phyloP scores from a whole-genome alignment of 2,888 invertebrate species.

The Dicranocentrus wangi region DNA sequence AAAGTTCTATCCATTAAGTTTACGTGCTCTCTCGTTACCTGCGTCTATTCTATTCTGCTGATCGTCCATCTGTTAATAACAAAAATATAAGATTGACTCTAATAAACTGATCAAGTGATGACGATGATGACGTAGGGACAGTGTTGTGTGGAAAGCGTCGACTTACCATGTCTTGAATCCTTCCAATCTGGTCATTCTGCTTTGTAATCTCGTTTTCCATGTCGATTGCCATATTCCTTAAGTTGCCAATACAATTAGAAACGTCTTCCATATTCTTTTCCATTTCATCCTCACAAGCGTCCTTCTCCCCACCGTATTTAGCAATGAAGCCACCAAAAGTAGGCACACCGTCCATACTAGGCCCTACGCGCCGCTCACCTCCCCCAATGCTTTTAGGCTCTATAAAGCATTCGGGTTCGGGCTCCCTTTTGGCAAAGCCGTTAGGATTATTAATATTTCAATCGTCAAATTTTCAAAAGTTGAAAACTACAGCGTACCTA shows the following conservation, averaged over 20 bases:
- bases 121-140: too few species aligned
- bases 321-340: constrained; percentile 49
- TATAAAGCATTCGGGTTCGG: constrained; percentile 43
- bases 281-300: constrained; percentile 33
- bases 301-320: constrained; percentile 1
- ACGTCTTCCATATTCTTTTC: constrained; percentile 48
- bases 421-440: constrained; percentile 32
- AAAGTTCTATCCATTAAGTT: constrained; percentile 31
- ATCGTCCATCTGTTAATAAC: constrained; percentile 23
- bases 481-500: neutral
- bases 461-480: neutral
- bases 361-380: neutral
- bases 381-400: constrained; percentile 13
- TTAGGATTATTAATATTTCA: neutral
- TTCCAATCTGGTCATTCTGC: constrained; percentile 43
- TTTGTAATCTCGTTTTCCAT: constrained; percentile 30
- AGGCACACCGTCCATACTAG: constrained; percentile 39
- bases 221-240: constrained; percentile 41
- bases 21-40: constrained; percentile 39
- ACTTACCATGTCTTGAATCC: constrained; percentile 43
- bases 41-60: constrained; percentile 12
- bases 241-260: too few species aligned
- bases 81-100: too few species aligned
- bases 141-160: neutral
- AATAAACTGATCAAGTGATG: too few species aligned